Evolutionary conservation across 2,888 invertebrate genomes (phyloP), one percentile per base, ranked within the genome.

Genomic region (Flexamia atlantica): DNA sequence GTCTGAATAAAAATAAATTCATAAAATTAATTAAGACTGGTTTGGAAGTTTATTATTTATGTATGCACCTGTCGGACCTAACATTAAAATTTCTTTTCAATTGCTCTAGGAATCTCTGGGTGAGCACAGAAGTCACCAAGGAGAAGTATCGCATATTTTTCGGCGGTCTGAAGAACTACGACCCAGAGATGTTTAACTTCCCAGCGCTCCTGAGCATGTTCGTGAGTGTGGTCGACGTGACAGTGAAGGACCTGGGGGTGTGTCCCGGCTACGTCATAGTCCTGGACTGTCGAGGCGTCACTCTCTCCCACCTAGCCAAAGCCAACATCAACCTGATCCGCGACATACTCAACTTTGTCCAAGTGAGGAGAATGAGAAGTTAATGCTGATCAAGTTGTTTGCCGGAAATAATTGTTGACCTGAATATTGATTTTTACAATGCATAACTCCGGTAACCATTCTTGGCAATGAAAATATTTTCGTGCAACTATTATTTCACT

Each of bases 131-230:
- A 32, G 70, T 74, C 30, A 84, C 86, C 30, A 60, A 82, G 4
- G 85, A 85, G 1, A 86, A 87, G 20, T 85, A 86, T 85, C 64
- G 86, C 28, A 70, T 88, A 2, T n/a, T 87, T 10, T 87, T 86
- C 85, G 85, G 84, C 53, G 86, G 79, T 9, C 20, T 83, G 14
- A 46, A 28, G n/a, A 46, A 84, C 72, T 32, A 25, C 12, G 60
- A 81, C 28, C 74, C 82, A 0, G 82, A 84, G 25, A 40, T 82
- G 57, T 87, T 86, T 64, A 64, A 87, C 72, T 84, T 86, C n/a
- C 81, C 83, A 14, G 70, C 85, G 9, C 60, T 82, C 20, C 70
- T 87, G 64, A 84, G 85, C 40, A 40, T 86, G 57, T 86, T 87
- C 57, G 72, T 84, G 50, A 87, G 87, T 85, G 32, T 84, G 5